A percentile compares a stretch with the other conserved stretches of the same genome.
Evolutionary conservation across 2,888 invertebrate species (phyloP).

Genomic region (Drosophila ezoana): DNA sequence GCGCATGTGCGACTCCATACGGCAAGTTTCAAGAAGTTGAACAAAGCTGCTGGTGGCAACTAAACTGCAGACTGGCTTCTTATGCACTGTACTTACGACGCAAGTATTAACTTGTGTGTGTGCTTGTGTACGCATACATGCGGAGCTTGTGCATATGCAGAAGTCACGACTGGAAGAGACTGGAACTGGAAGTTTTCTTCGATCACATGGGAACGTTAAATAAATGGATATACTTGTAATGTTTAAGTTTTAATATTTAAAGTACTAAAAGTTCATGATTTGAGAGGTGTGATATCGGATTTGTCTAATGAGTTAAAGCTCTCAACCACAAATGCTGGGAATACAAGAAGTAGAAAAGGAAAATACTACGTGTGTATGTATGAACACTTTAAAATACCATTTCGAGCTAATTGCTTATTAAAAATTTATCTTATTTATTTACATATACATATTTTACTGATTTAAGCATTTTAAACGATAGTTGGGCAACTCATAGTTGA

Average conservation of each 20-base stretch:
- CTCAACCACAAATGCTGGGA: too few relatives aligned
- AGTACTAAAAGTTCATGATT: neutral
- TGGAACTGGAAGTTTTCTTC: constrained; percentile 27
- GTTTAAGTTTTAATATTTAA: neutral
- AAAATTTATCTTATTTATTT: neutral
- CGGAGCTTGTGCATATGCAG: constrained; percentile 1
- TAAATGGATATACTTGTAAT: neutral
- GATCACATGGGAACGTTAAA: neutral
- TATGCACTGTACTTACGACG: constrained; percentile 19
- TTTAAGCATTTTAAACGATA: neutral
- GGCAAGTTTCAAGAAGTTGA: constrained; percentile 27
- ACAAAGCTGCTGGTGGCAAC: constrained; percentile 13
- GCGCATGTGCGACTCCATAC: constrained; percentile 68
- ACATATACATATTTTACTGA: neutral
- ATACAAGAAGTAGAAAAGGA: too few relatives aligned
- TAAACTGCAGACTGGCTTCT: constrained; percentile 13
- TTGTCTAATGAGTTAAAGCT: too few relatives aligned
- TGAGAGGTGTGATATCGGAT: too few relatives aligned
- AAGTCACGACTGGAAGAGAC: constrained; percentile 32
- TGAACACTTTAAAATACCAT: too few relatives aligned
- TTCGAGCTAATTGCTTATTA: too few relatives aligned
- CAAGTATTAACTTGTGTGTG: neutral
- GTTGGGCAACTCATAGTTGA: constrained; percentile 13
- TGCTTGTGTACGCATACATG: neutral
- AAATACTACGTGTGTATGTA: too few relatives aligned